phyloP scores from a whole-genome alignment of 2,888 invertebrate species.

The Sphaerophoria taeniata region DNA sequence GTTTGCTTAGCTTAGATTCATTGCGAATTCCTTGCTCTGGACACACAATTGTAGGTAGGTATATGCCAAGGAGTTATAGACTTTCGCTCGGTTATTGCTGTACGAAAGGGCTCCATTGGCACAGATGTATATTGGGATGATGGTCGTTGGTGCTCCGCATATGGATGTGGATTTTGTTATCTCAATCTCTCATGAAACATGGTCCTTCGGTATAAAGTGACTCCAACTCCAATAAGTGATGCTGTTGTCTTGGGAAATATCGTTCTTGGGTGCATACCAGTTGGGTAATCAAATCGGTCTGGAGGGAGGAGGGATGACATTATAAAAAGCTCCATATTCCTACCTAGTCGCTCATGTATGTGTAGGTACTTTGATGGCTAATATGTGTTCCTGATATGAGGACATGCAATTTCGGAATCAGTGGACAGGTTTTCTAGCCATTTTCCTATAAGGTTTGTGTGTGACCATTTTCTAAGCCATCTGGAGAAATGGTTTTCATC shows the following conservation, averaged over 20 bases:
- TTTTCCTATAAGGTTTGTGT: constrained; percentile 17
- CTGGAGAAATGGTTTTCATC: constrained; percentile 50
- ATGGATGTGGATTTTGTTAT: constrained; percentile 72
- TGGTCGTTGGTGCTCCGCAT: constrained; percentile 46
- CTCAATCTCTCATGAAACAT: constrained; percentile 73
- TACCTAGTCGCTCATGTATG: not conserved
- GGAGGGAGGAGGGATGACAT: constrained; percentile 13
- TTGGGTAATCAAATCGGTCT: constrained; percentile 35
- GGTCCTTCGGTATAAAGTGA: constrained; percentile 55
- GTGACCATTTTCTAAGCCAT: constrained; percentile 63
- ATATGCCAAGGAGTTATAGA: constrained; percentile 29
- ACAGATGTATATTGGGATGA: constrained; percentile 10
- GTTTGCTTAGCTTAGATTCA: constrained; percentile 55
- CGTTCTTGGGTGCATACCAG: constrained; percentile 32
- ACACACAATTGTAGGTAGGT: constrained; percentile 1
- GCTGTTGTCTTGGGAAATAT: constrained; percentile 65
- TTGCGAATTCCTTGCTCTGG: not conserved
- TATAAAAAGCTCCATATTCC: constrained; percentile 17
- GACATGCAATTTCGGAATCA: constrained; percentile 71
- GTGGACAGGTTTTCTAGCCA: constrained; percentile 70
- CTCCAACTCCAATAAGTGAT: constrained; percentile 42
- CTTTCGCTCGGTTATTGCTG: constrained; percentile 33
- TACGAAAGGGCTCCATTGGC: not conserved
- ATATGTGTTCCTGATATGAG: constrained; percentile 74
- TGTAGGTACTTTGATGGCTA: constrained; percentile 68